phyloP scores from a whole-genome alignment of 2,797 vertebrate genomes.

The Catharus ustulatus region DNA sequence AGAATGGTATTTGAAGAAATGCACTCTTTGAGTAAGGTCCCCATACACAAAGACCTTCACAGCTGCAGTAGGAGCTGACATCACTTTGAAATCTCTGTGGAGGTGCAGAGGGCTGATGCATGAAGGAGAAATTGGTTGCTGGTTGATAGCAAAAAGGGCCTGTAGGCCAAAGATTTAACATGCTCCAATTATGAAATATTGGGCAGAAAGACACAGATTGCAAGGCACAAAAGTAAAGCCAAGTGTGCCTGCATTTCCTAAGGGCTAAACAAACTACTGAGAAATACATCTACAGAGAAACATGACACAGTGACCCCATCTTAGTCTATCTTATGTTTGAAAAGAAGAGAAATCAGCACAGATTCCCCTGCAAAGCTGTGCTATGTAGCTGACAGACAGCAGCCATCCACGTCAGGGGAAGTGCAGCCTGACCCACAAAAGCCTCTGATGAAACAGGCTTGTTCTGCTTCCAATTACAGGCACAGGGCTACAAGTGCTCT shows the following conservation, averaged over 20 bases:
- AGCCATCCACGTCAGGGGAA: neutral
- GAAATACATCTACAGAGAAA: neutral
- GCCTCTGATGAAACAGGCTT: neutral
- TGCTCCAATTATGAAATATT: conserved; percentile 16
- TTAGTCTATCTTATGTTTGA: neutral
- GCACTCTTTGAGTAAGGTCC: neutral
- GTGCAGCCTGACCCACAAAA: neutral
- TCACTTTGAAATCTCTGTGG: neutral
- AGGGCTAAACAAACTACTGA: neutral
- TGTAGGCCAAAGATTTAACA: neutral
- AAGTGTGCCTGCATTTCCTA: neutral
- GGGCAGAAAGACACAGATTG: neutral
- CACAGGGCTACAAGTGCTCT: neutral
- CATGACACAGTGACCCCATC: neutral
- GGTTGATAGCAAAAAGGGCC: neutral
- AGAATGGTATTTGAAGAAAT: neutral
- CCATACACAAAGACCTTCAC: neutral
- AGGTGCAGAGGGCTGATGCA: neutral
- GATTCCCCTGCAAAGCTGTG: neutral
- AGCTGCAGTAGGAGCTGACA: neutral
- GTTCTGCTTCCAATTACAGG: neutral
- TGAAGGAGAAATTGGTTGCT: neutral
- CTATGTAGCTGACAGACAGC: neutral
- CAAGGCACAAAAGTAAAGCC: neutral
- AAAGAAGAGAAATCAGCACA: neutral